These are phyloP conservation scores for Rhabdomys dilectus DNA, from an alignment of 2,113 vertebrate genomes.

Conservation along the genomic window DNA sequence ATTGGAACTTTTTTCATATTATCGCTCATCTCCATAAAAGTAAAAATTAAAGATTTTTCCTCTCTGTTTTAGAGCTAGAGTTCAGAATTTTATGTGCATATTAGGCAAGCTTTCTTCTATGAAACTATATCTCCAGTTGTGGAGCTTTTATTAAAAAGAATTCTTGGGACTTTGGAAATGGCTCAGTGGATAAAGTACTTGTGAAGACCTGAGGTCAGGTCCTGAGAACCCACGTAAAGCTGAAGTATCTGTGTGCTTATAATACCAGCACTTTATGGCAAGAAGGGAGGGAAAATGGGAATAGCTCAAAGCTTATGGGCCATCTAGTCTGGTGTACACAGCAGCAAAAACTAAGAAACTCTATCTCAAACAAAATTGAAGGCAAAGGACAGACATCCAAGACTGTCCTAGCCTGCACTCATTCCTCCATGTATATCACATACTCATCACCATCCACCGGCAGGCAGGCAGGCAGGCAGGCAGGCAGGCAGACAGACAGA, in stretches of 20 bases:
- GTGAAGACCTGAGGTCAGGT: background rate
- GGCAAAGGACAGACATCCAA: background rate
- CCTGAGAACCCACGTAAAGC: background rate
- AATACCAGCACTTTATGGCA: background rate
- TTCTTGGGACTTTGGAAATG: background rate
- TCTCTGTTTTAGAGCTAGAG: background rate
- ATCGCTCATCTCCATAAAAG: slow-evolving; percentile 58
- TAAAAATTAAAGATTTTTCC: slow-evolving; percentile 54
- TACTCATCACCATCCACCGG: background rate
- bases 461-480: background rate
- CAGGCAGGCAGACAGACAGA: background rate
- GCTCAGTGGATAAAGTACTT: background rate
- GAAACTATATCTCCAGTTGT: background rate
- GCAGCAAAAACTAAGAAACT: background rate
- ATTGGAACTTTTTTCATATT: slow-evolving; percentile 47
- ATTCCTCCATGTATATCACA: background rate
- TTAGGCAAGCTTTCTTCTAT: background rate
- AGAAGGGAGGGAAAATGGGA: background rate
- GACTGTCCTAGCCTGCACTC: too few species aligned
- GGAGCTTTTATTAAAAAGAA: background rate
- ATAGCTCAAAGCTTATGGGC: background rate
- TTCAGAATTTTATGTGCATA: background rate
- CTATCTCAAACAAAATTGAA: background rate
- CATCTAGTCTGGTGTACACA: background rate
- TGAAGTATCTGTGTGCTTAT: background rate